Evolutionary conservation across 2,888 invertebrate genomes (phyloP), one percentile per base, ranked within the genome.

Genomic region (Scaeva pyrastri): DNA sequence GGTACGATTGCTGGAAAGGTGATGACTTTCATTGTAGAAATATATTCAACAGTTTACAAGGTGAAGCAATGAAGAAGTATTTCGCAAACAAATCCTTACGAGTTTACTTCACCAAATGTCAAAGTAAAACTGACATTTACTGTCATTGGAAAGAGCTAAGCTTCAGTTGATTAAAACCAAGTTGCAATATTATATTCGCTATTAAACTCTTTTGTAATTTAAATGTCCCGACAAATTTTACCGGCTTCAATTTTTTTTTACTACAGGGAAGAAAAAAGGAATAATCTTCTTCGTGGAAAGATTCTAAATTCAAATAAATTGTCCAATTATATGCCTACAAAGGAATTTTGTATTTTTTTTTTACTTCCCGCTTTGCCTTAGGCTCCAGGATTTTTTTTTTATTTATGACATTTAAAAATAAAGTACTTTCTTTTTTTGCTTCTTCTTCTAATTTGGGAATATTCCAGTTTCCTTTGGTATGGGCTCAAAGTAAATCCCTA

Each of bases 381-480:
- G 45, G 50, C 31, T 41, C n/a, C 16, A 36, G 23, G 2, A 39
- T 14, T 36, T 55, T 23, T 12, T 19, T 48, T 19, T 23, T 21
- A 19, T 64, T 6, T 23, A 12, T 64, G n/a, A n/a, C 39, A 52
- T 72, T 71, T 50, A 16, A 36, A 39, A 11, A 78, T 64, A 64
- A 58, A 23, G n/a, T 52, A n/a, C 26, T 52, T 3, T 7, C 12
- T 50, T 8, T 21, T 11, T 21, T 21, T 10, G 23, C n/a, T 56
- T 72, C 43, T 19, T 16, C 72, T 77, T 77, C 73, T 83, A 73
- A 70, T 77, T 77, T 83, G 48, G 48, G 45, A 73, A 60, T 2
- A 43, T 45, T 76, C 26, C 19, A 36, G 71, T 48, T 31, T 45
- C 48, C 58, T 77, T 58, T 31, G 26, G 43, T 23, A 10, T 60